Conservation (phyloP, 2,888 invertebrate species). For the Listrodromus nycthemerus region DNA sequence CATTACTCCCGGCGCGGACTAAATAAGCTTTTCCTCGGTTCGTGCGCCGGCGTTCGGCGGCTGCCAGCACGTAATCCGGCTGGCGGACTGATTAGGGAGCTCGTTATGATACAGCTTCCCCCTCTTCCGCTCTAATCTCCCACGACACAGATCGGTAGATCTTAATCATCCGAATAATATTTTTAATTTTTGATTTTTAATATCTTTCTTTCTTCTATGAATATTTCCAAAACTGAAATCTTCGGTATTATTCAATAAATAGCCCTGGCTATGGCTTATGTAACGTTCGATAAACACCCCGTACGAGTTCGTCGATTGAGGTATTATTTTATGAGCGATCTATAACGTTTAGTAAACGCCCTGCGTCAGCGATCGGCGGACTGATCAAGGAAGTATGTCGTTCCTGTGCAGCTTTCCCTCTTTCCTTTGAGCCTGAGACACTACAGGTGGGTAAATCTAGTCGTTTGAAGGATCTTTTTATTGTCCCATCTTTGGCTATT, state of each 20-base stretch:
- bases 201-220: too few relatives aligned
- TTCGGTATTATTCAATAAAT: neutral
- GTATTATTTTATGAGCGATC: too few relatives aligned
- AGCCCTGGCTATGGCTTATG: too few relatives aligned
- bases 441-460: too few relatives aligned
- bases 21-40: constrained; percentile 36
- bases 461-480: too few relatives aligned
- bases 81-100: constrained; percentile 11
- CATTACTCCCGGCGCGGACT: constrained; percentile 11
- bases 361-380: too few relatives aligned
- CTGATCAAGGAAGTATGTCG: neutral
- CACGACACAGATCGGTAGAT: neutral
- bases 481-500: too few relatives aligned
- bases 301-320: too few relatives aligned
- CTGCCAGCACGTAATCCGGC: neutral
- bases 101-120: neutral
- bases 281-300: too few relatives aligned
- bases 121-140: neutral
- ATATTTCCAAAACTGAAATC: neutral
- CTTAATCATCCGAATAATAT: neutral
- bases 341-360: too few relatives aligned
- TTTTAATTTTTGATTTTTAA: neutral
- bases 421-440: neutral
- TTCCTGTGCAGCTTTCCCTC: neutral
- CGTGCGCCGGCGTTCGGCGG: constrained; percentile 9